Evolutionary conservation across 2,113 vertebrate genomes (phyloP).

Genomic region (Pollimyrus isidori): DNA sequence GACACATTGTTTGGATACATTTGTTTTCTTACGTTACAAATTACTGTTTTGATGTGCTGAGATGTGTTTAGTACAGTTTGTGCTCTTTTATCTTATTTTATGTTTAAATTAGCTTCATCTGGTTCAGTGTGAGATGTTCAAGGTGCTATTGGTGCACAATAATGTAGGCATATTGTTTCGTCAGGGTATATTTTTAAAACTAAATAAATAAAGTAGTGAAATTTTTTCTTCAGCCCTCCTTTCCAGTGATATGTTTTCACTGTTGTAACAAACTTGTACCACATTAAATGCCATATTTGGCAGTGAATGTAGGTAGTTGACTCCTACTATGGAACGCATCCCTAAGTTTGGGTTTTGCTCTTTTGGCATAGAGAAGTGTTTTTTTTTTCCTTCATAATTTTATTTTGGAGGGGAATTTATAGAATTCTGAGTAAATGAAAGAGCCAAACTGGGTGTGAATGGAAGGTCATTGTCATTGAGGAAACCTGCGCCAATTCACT

Average conservation of each 20-base stretch:
- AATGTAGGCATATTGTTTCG: not conserved
- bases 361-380: not conserved
- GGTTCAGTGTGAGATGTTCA: not conserved
- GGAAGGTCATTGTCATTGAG: not conserved
- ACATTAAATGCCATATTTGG: not conserved
- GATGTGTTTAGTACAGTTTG: too few species aligned
- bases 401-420: not conserved
- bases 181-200: not conserved
- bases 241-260: not conserved
- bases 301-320: not conserved
- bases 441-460: not conserved
- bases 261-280: not conserved
- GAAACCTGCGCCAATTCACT: not conserved
- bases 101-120: not conserved
- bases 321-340: not conserved
- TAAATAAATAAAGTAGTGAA: too few species aligned
- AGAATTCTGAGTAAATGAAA: not conserved
- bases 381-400: not conserved
- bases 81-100: too few species aligned
- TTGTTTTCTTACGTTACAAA: too few species aligned
- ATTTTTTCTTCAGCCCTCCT: not conserved
- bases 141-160: not conserved
- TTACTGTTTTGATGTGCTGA: too few species aligned
- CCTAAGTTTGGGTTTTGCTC: not conserved
- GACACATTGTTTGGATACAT: too few species aligned